phyloP scores from a whole-genome alignment of 2,113 vertebrate genomes.

The Daubentonia madagascariensis region DNA sequence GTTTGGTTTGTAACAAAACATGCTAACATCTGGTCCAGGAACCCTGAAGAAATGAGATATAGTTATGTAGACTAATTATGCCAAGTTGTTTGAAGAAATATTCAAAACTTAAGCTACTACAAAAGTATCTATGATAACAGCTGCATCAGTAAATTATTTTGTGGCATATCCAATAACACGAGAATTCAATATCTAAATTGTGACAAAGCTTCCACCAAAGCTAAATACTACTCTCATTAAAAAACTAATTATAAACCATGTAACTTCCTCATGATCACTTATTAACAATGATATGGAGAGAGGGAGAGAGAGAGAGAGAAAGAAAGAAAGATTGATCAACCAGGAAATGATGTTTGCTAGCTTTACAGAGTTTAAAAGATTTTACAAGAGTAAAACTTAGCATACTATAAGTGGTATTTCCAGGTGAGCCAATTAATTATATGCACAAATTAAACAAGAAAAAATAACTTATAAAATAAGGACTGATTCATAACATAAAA shows the following conservation, averaged over 20 bases:
- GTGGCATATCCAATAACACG: background rate
- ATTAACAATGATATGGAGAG: background rate
- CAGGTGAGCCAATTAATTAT: background rate
- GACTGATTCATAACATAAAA: background rate
- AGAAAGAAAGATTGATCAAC: background rate
- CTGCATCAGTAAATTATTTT: constrained; percentile 1
- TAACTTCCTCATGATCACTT: background rate
- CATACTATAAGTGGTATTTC: background rate
- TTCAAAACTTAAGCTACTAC: background rate
- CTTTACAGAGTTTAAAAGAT: background rate
- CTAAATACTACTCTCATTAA: background rate
- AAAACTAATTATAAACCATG: background rate
- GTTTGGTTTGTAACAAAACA: background rate
- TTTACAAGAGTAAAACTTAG: background rate
- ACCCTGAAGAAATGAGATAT: constrained; percentile 50
- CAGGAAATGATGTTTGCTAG: background rate
- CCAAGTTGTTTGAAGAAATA: constrained; percentile 17
- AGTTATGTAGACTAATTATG: background rate
- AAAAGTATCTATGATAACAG: constrained; percentile 32
- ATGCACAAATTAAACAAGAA: background rate
- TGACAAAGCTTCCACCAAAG: background rate
- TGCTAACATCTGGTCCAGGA: background rate
- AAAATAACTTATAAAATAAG: background rate
- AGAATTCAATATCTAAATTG: background rate
- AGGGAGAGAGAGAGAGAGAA: too few species aligned